phyloP scores from a whole-genome alignment of 64 coral and sea anemone species.

The Hydrozoanthus tunicans region DNA sequence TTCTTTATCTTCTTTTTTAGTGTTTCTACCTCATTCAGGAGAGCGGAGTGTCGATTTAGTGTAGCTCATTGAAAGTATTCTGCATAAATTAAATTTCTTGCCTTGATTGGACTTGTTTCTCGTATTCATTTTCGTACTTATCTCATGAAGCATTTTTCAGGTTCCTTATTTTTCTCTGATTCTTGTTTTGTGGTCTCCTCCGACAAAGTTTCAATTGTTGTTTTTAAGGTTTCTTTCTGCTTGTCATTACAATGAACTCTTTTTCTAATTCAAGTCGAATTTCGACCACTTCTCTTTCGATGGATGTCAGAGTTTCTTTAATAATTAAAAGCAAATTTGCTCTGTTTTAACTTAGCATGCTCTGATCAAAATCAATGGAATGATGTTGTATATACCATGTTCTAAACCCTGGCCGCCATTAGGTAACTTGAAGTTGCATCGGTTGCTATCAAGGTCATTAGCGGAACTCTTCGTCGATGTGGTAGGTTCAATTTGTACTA shows the following conservation, averaged over 20 bases:
- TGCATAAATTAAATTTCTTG: no score
- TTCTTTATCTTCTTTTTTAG: conserved; percentile 23
- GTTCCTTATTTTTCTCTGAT: no score
- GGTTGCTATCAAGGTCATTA: not conserved
- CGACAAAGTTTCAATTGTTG: conserved; percentile 31
- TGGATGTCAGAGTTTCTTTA: conserved; percentile 20
- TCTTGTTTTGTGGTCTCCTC: conserved; percentile 1
- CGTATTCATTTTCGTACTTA: no score
- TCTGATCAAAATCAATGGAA: not conserved
- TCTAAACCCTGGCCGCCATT: not conserved
- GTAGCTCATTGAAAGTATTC: conserved; percentile 44
- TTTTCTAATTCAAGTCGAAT: conserved; percentile 30
- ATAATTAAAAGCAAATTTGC: not conserved
- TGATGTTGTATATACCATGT: not conserved
- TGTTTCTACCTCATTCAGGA: conserved; percentile 48
- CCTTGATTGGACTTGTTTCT: no score
- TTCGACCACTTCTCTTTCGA: conserved; percentile 14
- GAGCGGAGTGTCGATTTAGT: conserved; percentile 44
- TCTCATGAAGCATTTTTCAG: no score
- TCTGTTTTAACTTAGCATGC: not conserved
- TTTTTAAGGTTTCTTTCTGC: not conserved
- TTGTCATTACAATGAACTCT: not conserved
- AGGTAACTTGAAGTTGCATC: not conserved
- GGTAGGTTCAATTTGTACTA: no score
- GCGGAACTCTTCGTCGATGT: no score